These are phyloP conservation scores for Heliconius congener DNA, from an alignment of 1,140 invertebrate genomes.

Conservation along the genomic window DNA sequence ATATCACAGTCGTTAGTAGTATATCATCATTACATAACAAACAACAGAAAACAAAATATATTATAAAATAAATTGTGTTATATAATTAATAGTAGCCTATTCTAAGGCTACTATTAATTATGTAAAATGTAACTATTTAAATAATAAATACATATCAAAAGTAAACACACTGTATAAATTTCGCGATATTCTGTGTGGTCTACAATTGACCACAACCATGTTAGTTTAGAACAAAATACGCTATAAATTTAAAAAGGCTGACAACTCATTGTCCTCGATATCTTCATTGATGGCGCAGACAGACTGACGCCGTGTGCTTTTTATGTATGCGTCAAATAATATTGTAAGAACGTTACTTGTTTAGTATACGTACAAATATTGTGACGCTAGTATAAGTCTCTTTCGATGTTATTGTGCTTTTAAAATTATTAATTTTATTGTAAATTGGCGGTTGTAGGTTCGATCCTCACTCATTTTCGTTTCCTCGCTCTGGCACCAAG, in stretches of 20 bases:
- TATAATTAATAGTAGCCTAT: too few species aligned
- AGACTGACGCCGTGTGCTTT: conserved; percentile 30
- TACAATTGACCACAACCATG: conserved; percentile 28
- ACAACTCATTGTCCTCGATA: conserved; percentile 32
- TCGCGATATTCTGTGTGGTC: conserved; percentile 39
- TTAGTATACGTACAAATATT: neutral
- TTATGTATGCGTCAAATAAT: neutral
- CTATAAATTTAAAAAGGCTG: conserved; percentile 40
- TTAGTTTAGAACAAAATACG: conserved; percentile 35
- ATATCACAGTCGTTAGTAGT: too few species aligned
- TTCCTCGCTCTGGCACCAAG: too few species aligned
- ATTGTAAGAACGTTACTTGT: neutral
- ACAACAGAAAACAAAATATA: too few species aligned
- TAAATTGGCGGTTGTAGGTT: too few species aligned
- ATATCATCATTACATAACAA: too few species aligned
- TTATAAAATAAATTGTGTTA: too few species aligned
- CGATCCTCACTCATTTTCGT: too few species aligned
- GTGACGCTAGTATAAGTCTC: neutral
- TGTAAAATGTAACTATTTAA: too few species aligned
- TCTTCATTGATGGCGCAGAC: conserved; percentile 32
- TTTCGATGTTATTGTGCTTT: neutral
- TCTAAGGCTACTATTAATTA: too few species aligned
- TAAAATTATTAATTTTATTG: too few species aligned
- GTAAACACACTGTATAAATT: conserved; percentile 19
- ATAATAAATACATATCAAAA: neutral